Evolutionary conservation across 2,888 invertebrate genomes (phyloP).

Genomic region (Eristalis intricaria): DNA sequence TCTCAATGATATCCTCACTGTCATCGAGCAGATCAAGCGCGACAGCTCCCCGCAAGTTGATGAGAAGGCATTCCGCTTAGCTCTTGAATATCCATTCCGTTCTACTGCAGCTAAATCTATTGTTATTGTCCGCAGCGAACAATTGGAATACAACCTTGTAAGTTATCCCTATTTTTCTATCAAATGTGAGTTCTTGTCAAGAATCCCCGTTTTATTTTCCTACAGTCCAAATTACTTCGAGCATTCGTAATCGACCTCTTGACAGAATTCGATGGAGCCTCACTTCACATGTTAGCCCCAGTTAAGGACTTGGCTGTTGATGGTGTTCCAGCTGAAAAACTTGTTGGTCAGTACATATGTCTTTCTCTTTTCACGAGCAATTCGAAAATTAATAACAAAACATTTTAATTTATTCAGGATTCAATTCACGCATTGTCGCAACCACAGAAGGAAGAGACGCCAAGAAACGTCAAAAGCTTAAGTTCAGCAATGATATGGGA

Average conservation of each 20-base stretch:
- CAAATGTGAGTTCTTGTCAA: background rate
- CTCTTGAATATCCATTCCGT: conserved; percentile 88
- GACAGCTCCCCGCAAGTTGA: conserved; percentile 81
- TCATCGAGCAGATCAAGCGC: conserved; percentile 69
- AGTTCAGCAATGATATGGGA: conserved; percentile 84
- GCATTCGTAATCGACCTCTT: conserved; percentile 76
- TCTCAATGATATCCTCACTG: conserved; percentile 74
- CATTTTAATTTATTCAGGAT: conserved; percentile 79
- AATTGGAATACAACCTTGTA: conserved; percentile 83
- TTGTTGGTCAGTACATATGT: conserved; percentile 79
- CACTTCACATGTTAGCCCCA: conserved; percentile 85
- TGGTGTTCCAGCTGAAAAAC: conserved; percentile 78
- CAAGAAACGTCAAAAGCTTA: conserved; percentile 84
- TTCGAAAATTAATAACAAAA: background rate
- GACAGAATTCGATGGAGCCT: conserved; percentile 84
- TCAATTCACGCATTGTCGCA: conserved; percentile 85
- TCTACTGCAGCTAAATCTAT: conserved; percentile 89
- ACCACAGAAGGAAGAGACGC: conserved; percentile 84
- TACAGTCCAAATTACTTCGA: conserved; percentile 76
- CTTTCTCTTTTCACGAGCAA: background rate
- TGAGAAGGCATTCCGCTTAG: conserved; percentile 85
- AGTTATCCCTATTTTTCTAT: conserved; percentile 35
- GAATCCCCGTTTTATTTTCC: conserved; percentile 16
- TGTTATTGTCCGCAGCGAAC: conserved; percentile 85
- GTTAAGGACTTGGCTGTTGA: conserved; percentile 83